Conservation (phyloP, 2,888 invertebrate species). For the Leptinotarsa haldemani region DNA sequence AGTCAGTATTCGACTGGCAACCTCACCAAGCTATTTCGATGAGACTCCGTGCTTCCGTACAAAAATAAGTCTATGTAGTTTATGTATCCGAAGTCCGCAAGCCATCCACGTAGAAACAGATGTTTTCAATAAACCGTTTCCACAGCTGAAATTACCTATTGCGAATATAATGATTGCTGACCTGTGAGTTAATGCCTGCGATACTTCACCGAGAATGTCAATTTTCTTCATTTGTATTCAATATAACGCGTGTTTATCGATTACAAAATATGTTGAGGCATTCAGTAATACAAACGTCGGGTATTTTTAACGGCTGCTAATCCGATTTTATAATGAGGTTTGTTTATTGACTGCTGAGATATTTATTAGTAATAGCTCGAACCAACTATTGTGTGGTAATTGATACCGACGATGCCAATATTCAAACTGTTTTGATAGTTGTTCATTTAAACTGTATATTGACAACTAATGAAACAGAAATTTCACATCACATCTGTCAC, state of each 20-base stretch:
- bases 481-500: too few relatives aligned
- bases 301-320: constrained; percentile 32
- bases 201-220: constrained; percentile 46
- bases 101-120: constrained; percentile 28
- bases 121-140: constrained; percentile 35
- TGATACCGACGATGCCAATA: constrained; percentile 10
- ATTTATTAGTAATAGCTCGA: constrained; percentile 30
- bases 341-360: constrained; percentile 28
- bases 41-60: background rate
- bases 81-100: background rate
- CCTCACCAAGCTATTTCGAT: background rate
- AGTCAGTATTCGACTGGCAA: too few relatives aligned
- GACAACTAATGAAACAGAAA: too few relatives aligned
- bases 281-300: constrained; percentile 38
- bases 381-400: constrained; percentile 11
- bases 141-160: constrained; percentile 37
- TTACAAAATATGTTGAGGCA: constrained; percentile 42
- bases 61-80: background rate
- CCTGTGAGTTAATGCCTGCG: constrained; percentile 42
- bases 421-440: background rate
- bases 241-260: constrained; percentile 40
- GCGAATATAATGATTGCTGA: constrained; percentile 42
- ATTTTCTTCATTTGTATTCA: constrained; percentile 49
- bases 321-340: constrained; percentile 31
- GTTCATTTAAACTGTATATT: background rate